These are phyloP conservation scores for Melitaea athalia DNA, from an alignment of 2,888 invertebrate genomes.

Conservation along the genomic window DNA sequence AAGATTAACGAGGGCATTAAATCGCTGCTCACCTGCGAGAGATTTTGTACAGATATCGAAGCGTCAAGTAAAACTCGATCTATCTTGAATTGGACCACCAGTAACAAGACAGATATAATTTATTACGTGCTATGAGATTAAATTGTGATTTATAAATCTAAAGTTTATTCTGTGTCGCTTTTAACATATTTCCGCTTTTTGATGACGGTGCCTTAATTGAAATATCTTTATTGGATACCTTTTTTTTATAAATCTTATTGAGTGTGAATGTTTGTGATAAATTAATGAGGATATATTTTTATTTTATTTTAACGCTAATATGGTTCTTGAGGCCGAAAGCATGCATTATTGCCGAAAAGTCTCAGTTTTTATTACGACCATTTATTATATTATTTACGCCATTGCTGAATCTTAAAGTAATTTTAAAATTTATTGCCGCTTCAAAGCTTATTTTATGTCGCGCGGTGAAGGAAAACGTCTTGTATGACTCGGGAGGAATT, in stretches of 20 bases:
- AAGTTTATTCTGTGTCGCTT: background rate
- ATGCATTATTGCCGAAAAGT: no score
- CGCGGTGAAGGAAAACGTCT: no score
- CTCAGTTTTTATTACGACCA: no score
- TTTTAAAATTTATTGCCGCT: no score
- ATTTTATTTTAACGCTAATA: no score
- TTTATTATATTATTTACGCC: no score
- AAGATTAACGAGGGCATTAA: slow-evolving; percentile 47
- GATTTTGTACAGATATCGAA: slow-evolving; percentile 38
- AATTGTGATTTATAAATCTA: slow-evolving; percentile 23
- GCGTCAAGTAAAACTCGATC: slow-evolving; percentile 34
- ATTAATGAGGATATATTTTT: no score
- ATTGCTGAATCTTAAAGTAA: no score
- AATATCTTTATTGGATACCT: background rate
- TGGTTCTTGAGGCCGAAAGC: no score
- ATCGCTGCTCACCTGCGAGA: slow-evolving; percentile 42
- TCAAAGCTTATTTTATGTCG: no score
- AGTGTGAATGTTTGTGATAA: background rate
- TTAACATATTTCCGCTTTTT: slow-evolving; percentile 11
- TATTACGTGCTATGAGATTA: slow-evolving; percentile 33
- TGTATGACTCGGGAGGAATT: no score
- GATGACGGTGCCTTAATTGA: background rate
- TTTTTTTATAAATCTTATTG: background rate
- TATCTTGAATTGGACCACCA: slow-evolving; percentile 37
- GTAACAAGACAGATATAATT: slow-evolving; percentile 28